Conservation (phyloP, 2,113 vertebrate species). For the Rhabdomys dilectus region DNA sequence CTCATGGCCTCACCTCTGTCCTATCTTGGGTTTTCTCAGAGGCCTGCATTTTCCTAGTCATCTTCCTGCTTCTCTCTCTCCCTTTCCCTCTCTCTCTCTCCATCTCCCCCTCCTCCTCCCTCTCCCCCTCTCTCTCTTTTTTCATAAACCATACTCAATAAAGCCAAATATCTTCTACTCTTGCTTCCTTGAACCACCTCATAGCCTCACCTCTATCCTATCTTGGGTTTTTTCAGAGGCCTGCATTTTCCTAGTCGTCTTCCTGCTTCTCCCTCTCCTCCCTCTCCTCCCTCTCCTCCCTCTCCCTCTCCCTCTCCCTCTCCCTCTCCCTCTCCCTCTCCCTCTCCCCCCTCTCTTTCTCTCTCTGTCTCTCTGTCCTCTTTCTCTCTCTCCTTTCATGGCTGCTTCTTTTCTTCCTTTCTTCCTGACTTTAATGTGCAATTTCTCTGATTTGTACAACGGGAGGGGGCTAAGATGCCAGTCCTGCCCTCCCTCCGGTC, state of each 20-base stretch:
- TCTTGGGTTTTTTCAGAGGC: constrained; percentile 41
- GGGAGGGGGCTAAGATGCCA: constrained; percentile 44
- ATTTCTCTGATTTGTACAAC: constrained; percentile 63
- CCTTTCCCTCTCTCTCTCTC: constrained; percentile 9
- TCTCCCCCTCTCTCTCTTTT: constrained; percentile 56
- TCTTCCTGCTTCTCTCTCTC: not conserved
- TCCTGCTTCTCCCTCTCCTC: too few species aligned
- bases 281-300: too few species aligned
- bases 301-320: not conserved
- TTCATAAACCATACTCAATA: constrained; percentile 84
- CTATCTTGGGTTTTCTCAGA: constrained; percentile 45
- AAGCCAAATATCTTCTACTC: constrained; percentile 86
- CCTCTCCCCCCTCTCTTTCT: too few species aligned
- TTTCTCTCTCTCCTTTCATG: not conserved
- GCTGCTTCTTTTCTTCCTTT: constrained; percentile 34
- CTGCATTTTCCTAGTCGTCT: not conserved
- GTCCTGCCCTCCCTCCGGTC: not conserved
- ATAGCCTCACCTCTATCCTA: constrained; percentile 27
- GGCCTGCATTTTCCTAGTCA: not conserved
- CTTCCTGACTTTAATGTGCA: constrained; percentile 54
- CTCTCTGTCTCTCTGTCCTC: too few species aligned
- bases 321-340: not conserved
- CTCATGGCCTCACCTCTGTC: constrained; percentile 29
- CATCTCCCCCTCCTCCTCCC: too few species aligned
- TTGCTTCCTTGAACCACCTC: constrained; percentile 45